These are phyloP conservation scores for Tipula vernalis DNA, from an alignment of 2,888 invertebrate species.

Conservation along the genomic window DNA sequence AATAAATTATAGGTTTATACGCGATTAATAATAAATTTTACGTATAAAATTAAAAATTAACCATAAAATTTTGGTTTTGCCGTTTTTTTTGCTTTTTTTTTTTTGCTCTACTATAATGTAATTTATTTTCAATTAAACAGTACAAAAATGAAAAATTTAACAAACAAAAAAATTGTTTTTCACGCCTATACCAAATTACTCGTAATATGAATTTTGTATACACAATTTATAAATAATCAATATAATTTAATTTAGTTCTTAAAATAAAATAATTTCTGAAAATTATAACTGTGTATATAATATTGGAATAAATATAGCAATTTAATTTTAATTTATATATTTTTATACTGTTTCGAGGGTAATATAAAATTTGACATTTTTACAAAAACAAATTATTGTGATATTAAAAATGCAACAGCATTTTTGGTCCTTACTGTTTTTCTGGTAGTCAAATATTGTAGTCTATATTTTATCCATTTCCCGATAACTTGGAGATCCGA, in stretches of 20 bases:
- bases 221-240: background rate
- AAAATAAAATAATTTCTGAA: background rate
- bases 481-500: no score
- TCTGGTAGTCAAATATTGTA: no score
- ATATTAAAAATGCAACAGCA: no score
- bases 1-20: background rate
- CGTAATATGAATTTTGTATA: background rate
- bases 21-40: background rate
- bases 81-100: background rate
- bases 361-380: no score
- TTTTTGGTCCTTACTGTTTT: no score
- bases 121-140: background rate
- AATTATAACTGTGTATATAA: background rate
- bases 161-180: background rate
- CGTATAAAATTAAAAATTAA: background rate
- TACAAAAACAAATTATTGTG: no score
- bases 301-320: background rate
- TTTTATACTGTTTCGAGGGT: no score
- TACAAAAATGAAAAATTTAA: background rate
- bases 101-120: background rate
- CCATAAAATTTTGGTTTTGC: background rate
- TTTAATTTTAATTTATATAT: background rate
- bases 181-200: background rate
- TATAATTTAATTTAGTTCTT: background rate
- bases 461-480: no score